phyloP scores from a whole-genome alignment of 2,888 invertebrate genomes.

The Caenorhabditis parvicauda region DNA sequence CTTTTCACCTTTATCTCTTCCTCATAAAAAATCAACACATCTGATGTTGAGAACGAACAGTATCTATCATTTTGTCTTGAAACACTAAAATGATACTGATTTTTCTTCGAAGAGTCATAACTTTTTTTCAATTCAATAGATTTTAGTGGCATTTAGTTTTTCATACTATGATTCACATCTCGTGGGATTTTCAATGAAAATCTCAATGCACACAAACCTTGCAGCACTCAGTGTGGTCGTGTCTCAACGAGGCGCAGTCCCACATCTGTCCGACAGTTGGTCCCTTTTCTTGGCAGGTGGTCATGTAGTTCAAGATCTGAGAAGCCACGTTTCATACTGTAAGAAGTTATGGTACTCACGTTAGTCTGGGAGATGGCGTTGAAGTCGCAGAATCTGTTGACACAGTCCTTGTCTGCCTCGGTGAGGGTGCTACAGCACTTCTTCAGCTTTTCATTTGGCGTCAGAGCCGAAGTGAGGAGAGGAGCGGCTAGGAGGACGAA shows the following conservation, averaged over 20 bases:
- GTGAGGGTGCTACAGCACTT: constrained; percentile 52
- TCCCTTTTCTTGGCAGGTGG: constrained; percentile 56
- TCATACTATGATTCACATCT: too few relatives aligned
- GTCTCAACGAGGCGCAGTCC: constrained; percentile 60
- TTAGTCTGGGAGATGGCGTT: constrained; percentile 60
- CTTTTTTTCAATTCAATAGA: too few relatives aligned
- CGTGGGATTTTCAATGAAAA: too few relatives aligned
- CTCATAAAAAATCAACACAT: too few relatives aligned
- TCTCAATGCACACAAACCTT: constrained; percentile 27
- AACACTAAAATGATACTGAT: too few relatives aligned
- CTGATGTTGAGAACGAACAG: too few relatives aligned
- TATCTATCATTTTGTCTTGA: too few relatives aligned
- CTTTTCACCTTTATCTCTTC: too few relatives aligned
- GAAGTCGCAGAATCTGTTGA: constrained; percentile 59
- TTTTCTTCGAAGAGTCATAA: too few relatives aligned
- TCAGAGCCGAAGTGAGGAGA: background rate
- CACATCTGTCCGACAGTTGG: constrained; percentile 62
- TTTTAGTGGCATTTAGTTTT: too few relatives aligned
- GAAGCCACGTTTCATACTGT: constrained; percentile 5
- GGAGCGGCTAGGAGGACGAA: background rate
- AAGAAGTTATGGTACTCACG: constrained; percentile 23
- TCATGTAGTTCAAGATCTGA: constrained; percentile 57
- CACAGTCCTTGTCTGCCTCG: constrained; percentile 54
- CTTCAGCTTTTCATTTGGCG: constrained; percentile 53
- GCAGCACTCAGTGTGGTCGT: constrained; percentile 59